phyloP scores from a whole-genome alignment of 2,888 invertebrate species.

The Pogonocherus hispidulus region DNA sequence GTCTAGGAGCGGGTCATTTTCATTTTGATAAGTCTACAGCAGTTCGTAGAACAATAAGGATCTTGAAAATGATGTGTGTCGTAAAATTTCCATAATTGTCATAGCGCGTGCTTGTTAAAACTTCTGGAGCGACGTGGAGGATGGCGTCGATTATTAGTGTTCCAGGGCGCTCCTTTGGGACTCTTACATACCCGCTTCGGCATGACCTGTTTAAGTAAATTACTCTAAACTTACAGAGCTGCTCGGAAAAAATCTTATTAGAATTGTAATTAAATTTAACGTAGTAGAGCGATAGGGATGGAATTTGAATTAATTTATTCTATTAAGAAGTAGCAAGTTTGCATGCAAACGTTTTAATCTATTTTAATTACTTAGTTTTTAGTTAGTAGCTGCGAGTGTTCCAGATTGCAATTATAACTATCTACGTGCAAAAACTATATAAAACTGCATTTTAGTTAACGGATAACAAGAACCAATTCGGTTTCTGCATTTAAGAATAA shows the following conservation, averaged over 20 bases:
- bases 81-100: conserved; percentile 41
- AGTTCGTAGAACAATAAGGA: conserved; percentile 8
- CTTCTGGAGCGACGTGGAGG: conserved; percentile 31
- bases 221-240: conserved; percentile 27
- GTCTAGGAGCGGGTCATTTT: neutral
- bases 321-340: conserved; percentile 10
- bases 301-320: conserved; percentile 20
- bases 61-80: conserved; percentile 20
- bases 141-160: conserved; percentile 39
- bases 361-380: conserved; percentile 3
- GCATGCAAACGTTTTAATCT: conserved; percentile 4
- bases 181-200: conserved; percentile 23
- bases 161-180: conserved; percentile 29
- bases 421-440: neutral
- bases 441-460: neutral
- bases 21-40: conserved; percentile 7
- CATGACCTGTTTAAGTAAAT: conserved; percentile 38
- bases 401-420: neutral
- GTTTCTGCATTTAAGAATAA: neutral
- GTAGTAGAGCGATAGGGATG: neutral
- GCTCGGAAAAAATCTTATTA: conserved; percentile 26
- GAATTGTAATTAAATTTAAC: conserved; percentile 33
- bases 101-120: conserved; percentile 44
- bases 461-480: neutral
- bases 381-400: neutral